Percentiles rank a stretch among this genome's conserved stretches.
Evolutionary conservation across 2,888 invertebrate species (phyloP).

Genomic region (Eristalinus sepulchralis): DNA sequence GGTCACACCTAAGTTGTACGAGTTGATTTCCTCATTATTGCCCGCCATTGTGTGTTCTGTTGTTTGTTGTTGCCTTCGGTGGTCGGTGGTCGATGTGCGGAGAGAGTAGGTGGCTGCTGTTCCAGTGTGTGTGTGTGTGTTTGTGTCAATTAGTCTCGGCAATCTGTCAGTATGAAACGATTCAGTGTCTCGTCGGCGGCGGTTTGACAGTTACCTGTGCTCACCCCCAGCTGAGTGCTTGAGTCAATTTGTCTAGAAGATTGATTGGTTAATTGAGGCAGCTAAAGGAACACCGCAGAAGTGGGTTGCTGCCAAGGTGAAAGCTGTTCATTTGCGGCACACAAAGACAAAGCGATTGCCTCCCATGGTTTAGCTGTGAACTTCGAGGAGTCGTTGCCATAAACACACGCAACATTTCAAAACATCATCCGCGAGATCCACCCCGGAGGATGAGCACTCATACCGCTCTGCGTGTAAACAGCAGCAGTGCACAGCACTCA

Average conservation of each 20-base stretch:
- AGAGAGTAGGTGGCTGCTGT: constrained; percentile 11
- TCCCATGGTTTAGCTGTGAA: neutral
- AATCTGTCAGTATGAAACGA: constrained; percentile 42
- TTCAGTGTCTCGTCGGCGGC: neutral
- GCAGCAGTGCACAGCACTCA: neutral
- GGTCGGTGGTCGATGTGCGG: constrained; percentile 5
- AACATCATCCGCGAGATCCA: neutral
- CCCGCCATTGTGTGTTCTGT: constrained; percentile 22
- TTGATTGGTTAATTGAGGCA: constrained; percentile 32
- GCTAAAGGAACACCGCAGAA: neutral
- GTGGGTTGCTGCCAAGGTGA: constrained; percentile 45
- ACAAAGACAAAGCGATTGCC: neutral
- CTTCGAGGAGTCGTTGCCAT: neutral
- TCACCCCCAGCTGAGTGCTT: neutral
- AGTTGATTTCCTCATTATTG: constrained; percentile 58
- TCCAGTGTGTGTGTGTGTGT: neutral
- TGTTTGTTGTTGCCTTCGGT: neutral
- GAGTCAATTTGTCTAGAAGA: constrained; percentile 16
- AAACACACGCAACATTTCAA: neutral
- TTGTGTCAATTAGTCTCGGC: constrained; percentile 43
- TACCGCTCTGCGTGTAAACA: neutral
- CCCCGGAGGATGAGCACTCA: neutral
- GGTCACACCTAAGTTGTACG: constrained; percentile 61
- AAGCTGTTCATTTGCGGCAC: constrained; percentile 13
- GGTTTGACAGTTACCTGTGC: neutral